phyloP scores from a whole-genome alignment of 1,140 invertebrate species.

The Saxidomus purpurata region DNA sequence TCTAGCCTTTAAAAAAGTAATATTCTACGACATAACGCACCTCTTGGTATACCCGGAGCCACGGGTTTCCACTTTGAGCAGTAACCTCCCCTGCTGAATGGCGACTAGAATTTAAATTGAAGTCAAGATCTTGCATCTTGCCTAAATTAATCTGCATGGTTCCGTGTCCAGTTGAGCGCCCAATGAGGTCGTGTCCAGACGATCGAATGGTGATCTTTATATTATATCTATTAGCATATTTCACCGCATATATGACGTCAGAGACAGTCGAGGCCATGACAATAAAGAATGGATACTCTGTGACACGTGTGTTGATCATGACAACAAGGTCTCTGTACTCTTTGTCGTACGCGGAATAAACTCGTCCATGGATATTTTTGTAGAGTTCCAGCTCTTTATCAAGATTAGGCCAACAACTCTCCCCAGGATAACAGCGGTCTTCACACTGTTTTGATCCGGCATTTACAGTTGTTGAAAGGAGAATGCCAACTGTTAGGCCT shows the following conservation, averaged over 20 bases:
- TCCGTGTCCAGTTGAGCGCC: conserved; percentile 33
- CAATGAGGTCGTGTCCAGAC: conserved; percentile 56
- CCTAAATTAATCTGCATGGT: conserved; percentile 40
- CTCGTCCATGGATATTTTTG: neutral
- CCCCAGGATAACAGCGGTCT: conserved; percentile 21
- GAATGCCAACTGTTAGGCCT: no score
- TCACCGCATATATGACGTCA: conserved; percentile 65
- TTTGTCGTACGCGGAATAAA: neutral
- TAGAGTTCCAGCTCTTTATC: neutral
- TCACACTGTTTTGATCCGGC: neutral
- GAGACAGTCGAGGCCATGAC: conserved; percentile 5
- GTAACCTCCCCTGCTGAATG: conserved; percentile 39
- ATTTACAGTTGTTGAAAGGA: neutral
- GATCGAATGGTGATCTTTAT: conserved; percentile 58
- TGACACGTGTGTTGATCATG: conserved; percentile 36
- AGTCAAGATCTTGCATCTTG: neutral
- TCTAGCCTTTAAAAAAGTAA: conserved; percentile 53
- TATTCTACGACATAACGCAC: neutral
- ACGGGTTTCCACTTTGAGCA: conserved; percentile 43
- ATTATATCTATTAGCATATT: conserved; percentile 70
- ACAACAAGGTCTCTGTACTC: neutral
- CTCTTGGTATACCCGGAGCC: conserved; percentile 43
- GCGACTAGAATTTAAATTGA: conserved; percentile 36
- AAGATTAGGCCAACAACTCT: neutral
- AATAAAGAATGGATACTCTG: conserved; percentile 6